Evolutionary conservation across 2,888 invertebrate species (phyloP).

Genomic region (Chrysolina haemoptera): DNA sequence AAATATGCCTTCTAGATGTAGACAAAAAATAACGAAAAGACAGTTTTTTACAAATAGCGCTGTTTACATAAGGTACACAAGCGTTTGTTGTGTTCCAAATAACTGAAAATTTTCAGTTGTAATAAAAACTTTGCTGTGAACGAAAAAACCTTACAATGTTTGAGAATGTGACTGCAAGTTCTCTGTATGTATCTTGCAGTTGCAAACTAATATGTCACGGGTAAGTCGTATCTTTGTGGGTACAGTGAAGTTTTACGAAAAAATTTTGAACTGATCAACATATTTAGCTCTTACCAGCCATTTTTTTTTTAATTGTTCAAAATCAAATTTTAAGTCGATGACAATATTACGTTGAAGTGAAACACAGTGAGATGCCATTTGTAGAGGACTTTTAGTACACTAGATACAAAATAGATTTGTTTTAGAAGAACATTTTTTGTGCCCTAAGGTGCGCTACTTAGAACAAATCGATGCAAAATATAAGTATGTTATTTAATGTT

Average conservation of each 20-base stretch:
- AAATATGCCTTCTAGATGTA: too few relatives aligned
- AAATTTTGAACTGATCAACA: conserved; percentile 10
- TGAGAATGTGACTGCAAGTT: too few relatives aligned
- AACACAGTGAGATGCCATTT: conserved; percentile 54
- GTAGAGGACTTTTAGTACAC: conserved; percentile 45
- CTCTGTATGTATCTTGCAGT: too few relatives aligned
- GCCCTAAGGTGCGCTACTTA: conserved; percentile 46
- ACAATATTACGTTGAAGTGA: conserved; percentile 49
- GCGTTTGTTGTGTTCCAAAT: too few relatives aligned
- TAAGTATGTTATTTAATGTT: conserved; percentile 62
- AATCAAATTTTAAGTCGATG: conserved; percentile 35
- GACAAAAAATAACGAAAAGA: too few relatives aligned
- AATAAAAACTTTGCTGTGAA: too few relatives aligned
- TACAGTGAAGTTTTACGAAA: neutral
- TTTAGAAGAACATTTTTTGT: conserved; percentile 47
- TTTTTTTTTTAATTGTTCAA: conserved; percentile 6
- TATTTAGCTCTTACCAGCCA: neutral
- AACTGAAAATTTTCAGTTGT: too few relatives aligned
- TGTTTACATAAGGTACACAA: too few relatives aligned
- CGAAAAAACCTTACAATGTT: too few relatives aligned
- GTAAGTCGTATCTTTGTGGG: neutral
- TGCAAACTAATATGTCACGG: neutral
- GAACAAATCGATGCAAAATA: conserved; percentile 48
- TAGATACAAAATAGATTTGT: conserved; percentile 50
- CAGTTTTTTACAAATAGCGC: too few relatives aligned